Conservation (phyloP, 1,140 invertebrate genomes). For the Drosophila pseudoobscura region DNA sequence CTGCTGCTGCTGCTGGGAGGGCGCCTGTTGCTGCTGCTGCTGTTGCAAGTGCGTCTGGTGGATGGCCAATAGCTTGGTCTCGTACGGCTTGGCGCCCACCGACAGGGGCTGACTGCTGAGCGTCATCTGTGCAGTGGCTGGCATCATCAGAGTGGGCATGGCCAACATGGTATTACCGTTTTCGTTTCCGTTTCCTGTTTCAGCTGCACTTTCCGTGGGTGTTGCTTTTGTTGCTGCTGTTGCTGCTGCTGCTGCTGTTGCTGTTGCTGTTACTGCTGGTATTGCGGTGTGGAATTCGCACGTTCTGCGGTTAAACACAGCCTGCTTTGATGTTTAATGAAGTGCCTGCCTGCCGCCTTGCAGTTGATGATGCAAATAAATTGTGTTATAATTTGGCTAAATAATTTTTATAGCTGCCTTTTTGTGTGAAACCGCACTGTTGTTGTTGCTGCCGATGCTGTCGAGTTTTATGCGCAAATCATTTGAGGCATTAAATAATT, state of each 20-base stretch:
- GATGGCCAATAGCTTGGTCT: conserved; percentile 81
- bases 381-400: conserved; percentile 73
- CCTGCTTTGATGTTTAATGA: conserved; percentile 79
- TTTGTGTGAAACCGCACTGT: conserved; percentile 50
- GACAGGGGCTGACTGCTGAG: conserved; percentile 78
- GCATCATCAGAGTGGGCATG: conserved; percentile 83
- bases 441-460: conserved; percentile 33
- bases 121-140: conserved; percentile 83
- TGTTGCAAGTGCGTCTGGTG: conserved; percentile 81
- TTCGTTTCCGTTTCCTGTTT: conserved; percentile 51
- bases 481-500: conserved; percentile 77
- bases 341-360: conserved; percentile 56
- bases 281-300: conserved; percentile 53
- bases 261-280: conserved; percentile 31
- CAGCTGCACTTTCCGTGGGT: conserved; percentile 33
- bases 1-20: conserved; percentile 46
- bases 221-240: conserved; percentile 17
- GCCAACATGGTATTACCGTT: conserved; percentile 73
- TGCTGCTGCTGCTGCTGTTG: conserved; percentile 26
- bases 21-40: conserved; percentile 64
- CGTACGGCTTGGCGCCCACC: conserved; percentile 78
- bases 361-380: conserved; percentile 72
- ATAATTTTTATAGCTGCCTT: conserved; percentile 53
- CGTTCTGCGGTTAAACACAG: conserved; percentile 70
- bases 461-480: conserved; percentile 58